These are phyloP conservation scores for Forbesichthys papilliferus DNA, from an alignment of 2,113 vertebrate genomes.

Conservation along the genomic window DNA sequence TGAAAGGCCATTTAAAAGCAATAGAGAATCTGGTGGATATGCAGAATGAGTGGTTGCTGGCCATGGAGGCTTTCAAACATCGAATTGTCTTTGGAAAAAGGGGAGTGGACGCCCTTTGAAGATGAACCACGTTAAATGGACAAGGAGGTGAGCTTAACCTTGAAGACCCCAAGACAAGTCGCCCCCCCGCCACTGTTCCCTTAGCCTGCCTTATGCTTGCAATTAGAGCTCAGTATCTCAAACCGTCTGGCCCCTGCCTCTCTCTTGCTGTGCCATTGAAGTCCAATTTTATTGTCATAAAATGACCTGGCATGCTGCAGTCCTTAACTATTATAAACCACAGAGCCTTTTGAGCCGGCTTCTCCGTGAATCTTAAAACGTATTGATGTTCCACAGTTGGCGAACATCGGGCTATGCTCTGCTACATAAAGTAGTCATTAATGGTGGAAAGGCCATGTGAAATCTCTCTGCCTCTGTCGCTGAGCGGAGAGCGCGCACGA, in stretches of 20 bases:
- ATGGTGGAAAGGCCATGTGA: constrained; percentile 38
- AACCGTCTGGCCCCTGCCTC: constrained; percentile 44
- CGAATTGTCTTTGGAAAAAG: constrained; percentile 54
- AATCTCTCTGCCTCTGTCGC: constrained; percentile 38
- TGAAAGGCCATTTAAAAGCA: constrained; percentile 70
- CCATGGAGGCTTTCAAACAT: constrained; percentile 40
- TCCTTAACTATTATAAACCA: constrained; percentile 41
- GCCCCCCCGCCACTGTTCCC: constrained; percentile 33
- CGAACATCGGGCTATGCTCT: constrained; percentile 13
- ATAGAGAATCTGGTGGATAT: constrained; percentile 59
- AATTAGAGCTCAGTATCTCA: constrained; percentile 53
- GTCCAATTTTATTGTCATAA: constrained; percentile 68
- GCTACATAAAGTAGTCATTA: constrained; percentile 30
- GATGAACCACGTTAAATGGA: constrained; percentile 57
- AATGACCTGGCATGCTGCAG: constrained; percentile 61
- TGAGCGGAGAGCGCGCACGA: constrained; percentile 47
- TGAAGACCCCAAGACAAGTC: constrained; percentile 52
- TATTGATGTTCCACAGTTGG: constrained; percentile 17
- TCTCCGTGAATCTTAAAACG: constrained; percentile 18
- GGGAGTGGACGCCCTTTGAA: constrained; percentile 57
- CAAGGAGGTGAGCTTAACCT: constrained; percentile 57
- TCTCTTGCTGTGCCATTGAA: constrained; percentile 62
- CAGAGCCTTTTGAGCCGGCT: constrained; percentile 48
- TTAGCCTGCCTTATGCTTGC: constrained; percentile 43
- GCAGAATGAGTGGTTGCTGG: constrained; percentile 54